Evolutionary conservation across 92 coral and sea anemone species (phyloP).

Genomic region (Parazoanthus atlanticus): DNA sequence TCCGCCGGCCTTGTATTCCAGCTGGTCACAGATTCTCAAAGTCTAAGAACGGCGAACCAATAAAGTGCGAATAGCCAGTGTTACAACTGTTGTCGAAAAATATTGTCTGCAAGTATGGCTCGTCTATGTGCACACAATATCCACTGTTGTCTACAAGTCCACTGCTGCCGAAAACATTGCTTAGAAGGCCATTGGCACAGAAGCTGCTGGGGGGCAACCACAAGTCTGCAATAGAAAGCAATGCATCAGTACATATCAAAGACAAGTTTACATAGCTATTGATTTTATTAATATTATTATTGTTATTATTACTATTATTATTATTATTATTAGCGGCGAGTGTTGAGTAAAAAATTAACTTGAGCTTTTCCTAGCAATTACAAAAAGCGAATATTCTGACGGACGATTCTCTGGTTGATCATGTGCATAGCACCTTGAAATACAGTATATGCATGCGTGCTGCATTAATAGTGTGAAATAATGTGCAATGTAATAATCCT

Average conservation of each 20-base stretch:
- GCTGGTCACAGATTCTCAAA: slow-evolving; percentile 22
- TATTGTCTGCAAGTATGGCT: slow-evolving; percentile 80
- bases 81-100: slow-evolving; percentile 66
- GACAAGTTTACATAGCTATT: not conserved
- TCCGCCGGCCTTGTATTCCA: too few species aligned
- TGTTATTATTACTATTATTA: too few species aligned
- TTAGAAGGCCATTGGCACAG: slow-evolving; percentile 23
- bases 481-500: too few species aligned
- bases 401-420: too few species aligned
- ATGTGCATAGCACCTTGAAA: too few species aligned
- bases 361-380: too few species aligned
- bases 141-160: slow-evolving; percentile 52
- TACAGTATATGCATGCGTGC: too few species aligned
- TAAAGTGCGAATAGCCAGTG: slow-evolving; percentile 28
- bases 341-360: too few species aligned
- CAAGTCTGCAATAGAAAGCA: slow-evolving; percentile 34
- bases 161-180: slow-evolving; percentile 24
- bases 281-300: not conserved
- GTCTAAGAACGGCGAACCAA: slow-evolving; percentile 45
- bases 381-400: too few species aligned
- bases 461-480: too few species aligned
- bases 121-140: slow-evolving; percentile 80
- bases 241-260: not conserved
- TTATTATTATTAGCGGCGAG: too few species aligned
- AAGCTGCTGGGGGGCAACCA: slow-evolving; percentile 39